Conservation (phyloP, 1,140 invertebrate species). For the Samia ricini region DNA sequence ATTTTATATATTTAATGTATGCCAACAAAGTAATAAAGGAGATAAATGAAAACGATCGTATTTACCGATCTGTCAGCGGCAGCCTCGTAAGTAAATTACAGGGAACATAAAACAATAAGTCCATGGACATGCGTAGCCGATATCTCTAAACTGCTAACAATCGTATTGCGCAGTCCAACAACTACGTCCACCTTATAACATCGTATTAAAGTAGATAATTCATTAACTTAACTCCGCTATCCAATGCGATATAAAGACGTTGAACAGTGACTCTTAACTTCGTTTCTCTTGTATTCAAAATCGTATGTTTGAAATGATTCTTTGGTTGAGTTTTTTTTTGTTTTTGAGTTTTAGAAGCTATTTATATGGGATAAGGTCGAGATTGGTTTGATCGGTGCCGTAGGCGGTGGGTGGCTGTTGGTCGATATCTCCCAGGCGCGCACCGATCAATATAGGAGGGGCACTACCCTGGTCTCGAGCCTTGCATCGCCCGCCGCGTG, state of each 20-base stretch:
- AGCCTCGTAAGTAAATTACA: slow-evolving; percentile 6
- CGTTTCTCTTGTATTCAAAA: slow-evolving; percentile 59
- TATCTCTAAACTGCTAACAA: slow-evolving; percentile 39
- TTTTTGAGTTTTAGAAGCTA: slow-evolving; percentile 22
- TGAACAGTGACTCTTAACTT: slow-evolving; percentile 50
- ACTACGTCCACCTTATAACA: slow-evolving; percentile 55
- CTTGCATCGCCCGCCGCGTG: slow-evolving; percentile 53
- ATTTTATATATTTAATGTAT: neutral
- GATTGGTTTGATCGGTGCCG: slow-evolving; percentile 34
- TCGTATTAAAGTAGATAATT: slow-evolving; percentile 62
- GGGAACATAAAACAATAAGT: slow-evolving; percentile 35
- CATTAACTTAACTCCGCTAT: slow-evolving; percentile 36
- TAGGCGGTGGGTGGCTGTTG: slow-evolving; percentile 46
- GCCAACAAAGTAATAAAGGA: neutral
- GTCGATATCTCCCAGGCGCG: slow-evolving; percentile 63
- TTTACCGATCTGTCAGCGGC: neutral
- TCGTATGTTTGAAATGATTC: slow-evolving; percentile 36
- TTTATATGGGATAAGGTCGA: slow-evolving; percentile 43
- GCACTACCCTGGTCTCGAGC: slow-evolving; percentile 21
- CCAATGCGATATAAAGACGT: slow-evolving; percentile 32
- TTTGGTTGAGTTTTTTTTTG: slow-evolving; percentile 18
- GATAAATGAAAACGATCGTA: neutral
- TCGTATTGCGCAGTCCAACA: slow-evolving; percentile 39
- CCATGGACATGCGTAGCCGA: slow-evolving; percentile 67
- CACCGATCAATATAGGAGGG: slow-evolving; percentile 59